phyloP scores from a whole-genome alignment of 2,113 vertebrate genomes.

The Nycticryphes semicollaris region DNA sequence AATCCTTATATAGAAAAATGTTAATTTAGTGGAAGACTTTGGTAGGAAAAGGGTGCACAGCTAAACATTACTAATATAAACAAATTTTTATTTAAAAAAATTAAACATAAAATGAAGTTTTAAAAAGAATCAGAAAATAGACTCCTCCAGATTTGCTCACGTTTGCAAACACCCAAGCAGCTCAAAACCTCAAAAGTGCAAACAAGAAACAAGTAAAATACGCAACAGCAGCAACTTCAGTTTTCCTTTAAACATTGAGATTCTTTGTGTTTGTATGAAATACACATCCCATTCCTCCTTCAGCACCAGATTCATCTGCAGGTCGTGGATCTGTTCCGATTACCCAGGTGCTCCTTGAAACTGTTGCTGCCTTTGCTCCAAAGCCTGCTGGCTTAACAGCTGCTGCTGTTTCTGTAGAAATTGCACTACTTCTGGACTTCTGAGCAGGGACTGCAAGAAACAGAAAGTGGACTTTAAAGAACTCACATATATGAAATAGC shows the following conservation, averaged over 20 bases:
- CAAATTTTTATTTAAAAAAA: not conserved
- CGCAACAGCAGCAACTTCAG: not conserved
- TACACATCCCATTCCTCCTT: not conserved
- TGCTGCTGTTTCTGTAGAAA: conserved; percentile 97
- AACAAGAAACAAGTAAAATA: conserved; percentile 29
- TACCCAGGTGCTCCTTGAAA: conserved; percentile 80
- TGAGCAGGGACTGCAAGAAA: conserved; percentile 87
- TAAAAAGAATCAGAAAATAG: not conserved
- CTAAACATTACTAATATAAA: not conserved
- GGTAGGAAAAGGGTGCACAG: not conserved
- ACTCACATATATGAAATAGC: not conserved
- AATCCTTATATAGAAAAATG: not conserved
- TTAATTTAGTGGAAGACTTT: conserved; percentile 21
- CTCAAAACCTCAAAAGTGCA: conserved; percentile 42
- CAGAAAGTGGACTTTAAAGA: not conserved
- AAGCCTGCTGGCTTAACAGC: conserved; percentile 86
- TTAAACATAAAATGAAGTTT: conserved; percentile 16
- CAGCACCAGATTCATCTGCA: not conserved
- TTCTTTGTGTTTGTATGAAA: not conserved
- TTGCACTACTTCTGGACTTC: conserved; percentile 96
- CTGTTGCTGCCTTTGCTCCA: conserved; percentile 84
- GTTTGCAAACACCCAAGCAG: conserved; percentile 13
- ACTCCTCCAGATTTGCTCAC: conserved; percentile 14
- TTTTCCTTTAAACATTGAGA: not conserved
- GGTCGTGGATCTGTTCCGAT: not conserved